Evolutionary conservation across 2,113 vertebrate genomes (phyloP), one percentile per base, ranked within the genome.

Genomic region (Percina caprodes): DNA sequence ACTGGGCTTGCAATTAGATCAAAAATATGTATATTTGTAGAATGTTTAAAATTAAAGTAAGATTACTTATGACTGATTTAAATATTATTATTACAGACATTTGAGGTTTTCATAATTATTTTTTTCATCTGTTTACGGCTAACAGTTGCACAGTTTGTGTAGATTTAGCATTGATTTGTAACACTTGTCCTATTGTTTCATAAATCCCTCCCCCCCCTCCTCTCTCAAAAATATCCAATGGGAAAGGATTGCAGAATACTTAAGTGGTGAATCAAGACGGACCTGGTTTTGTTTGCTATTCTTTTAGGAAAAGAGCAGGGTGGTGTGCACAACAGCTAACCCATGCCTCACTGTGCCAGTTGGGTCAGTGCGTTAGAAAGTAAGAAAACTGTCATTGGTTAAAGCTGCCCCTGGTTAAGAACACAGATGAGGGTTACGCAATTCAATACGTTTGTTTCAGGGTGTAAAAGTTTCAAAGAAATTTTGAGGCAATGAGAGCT

Each of bases 251-350:
- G 35, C 42, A 60, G 14, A 69, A 66, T 61, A 65, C 55, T 14
- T 9, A 15, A 66, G 68, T n/a, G 14, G 21, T 74, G 55, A 77
- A 56, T 68, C 18, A 12, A 69, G 16, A 66, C 33, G 39, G 49
- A 58, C 24, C n/a, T 23, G 26, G 48, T 63, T 58, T 59, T 72
- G 35, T 51, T 83, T 70, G 10, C 61, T 79, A 26, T 16, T 77
- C 24, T 42, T 71, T 66, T 0, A 9, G 35, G 0, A 21, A 63
- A 68, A 48, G 16, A 65, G 59, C 54, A 8, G 66, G 69, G 45
- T n/a, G 69, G 42, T 46, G 42, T 15, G 0, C 9, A 49, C 39
- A 26, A 14, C 16, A 52, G 26, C 46, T 30, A 33, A 69, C 6
- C 48, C 26, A 8, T 69, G 19, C 19, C 9, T 72, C 48, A 24